Base-by-base conservation (phyloP, 2,113 vertebrate genomes). In the Spea multiplicata region DNA sequence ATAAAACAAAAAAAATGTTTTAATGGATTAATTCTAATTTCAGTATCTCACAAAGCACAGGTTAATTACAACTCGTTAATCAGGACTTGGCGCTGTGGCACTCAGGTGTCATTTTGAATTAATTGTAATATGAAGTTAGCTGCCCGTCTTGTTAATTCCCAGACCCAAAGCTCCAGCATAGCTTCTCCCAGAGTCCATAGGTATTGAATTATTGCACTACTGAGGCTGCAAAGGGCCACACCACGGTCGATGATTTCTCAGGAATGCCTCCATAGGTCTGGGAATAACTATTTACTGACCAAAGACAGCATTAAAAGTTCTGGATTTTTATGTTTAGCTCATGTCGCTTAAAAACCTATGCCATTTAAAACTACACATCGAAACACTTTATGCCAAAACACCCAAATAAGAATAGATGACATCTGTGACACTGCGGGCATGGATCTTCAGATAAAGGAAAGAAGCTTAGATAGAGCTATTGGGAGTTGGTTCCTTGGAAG, bases 31-130 rank as follows among this genome's bases (percentile, higher is more conserved):
- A 72, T 66, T 78, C 71, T 73, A 66, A 79, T 79, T 66, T 73
- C 14, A 57, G 62, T 47, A 49, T 79, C 71, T 73, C 61, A 49
- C 57, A 71, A 73, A 6, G 70, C 50, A 44, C 59, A 79, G 70
- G 77, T 73, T 79, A 79, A 73, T 73, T 79, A 79, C 70, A 66
- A 49, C 64, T 73, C 70, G 52, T 79, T 79, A 79, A 79, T 79
- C 77, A 79, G 77, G 49, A 73, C 49, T 48, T 66, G 70, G 48
- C 71, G 73, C 77, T 57, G 46, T 73, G 77, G 77, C 70, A 57
- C 77, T 73, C 48, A 50, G 70, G 77, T 79, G 77, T 79, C 77
- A 79, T 66, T 45, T 73, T 73, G 50, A 73, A 79, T 79, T 73
- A 59, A 73, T 61, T 57, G 49, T 67, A 79, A 79, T 73, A 50